These are phyloP conservation scores for Ambastaia sidthimunki DNA, from an alignment of 2,797 vertebrate species.

Conservation along the genomic window DNA sequence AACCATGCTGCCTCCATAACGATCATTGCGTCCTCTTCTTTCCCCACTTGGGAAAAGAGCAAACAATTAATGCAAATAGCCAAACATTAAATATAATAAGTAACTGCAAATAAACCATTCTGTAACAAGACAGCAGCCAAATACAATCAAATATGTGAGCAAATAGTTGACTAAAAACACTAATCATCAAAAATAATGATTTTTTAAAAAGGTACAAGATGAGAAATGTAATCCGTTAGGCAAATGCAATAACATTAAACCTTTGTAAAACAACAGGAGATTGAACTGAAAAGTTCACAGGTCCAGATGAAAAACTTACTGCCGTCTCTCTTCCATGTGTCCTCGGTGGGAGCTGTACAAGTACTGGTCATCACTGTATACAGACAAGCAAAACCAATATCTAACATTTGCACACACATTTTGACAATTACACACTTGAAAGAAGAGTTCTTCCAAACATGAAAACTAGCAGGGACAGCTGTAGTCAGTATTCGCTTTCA, in stretches of 20 bases:
- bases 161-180: too few relatives aligned
- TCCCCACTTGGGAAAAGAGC: conserved; percentile 76
- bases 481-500: too few relatives aligned
- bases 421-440: conserved; percentile 44
- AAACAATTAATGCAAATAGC: not conserved
- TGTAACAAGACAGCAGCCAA: not conserved
- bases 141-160: not conserved
- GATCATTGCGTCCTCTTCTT: conserved; percentile 91
- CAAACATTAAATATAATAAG: not conserved
- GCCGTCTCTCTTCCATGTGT: conserved; percentile 80
- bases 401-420: conserved; percentile 54
- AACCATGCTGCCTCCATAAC: conserved; percentile 95
- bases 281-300: not conserved
- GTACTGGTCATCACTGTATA: conserved; percentile 82
- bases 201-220: not conserved
- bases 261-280: not conserved
- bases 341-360: conserved; percentile 82
- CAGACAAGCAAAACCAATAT: conserved; percentile 64
- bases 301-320: conserved; percentile 74
- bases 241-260: not conserved
- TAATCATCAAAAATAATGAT: too few relatives aligned
- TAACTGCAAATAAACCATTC: too few relatives aligned
- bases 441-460: too few relatives aligned
- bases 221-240: not conserved
- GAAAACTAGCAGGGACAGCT: too few relatives aligned